phyloP scores from a whole-genome alignment of 2,888 invertebrate genomes.

The Parascotia fuliginaria region DNA sequence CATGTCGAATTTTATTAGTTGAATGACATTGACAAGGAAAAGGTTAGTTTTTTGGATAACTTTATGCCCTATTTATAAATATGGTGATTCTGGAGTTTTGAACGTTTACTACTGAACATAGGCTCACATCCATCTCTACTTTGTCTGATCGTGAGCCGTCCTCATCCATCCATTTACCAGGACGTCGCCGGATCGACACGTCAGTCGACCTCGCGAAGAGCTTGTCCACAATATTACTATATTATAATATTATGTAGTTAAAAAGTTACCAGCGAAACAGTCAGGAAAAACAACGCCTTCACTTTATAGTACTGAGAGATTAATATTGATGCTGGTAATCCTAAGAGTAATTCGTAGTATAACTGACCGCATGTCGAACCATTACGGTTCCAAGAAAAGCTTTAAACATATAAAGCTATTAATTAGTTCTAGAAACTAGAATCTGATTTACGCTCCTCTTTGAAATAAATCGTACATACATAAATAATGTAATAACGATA shows the following conservation, averaged over 20 bases:
- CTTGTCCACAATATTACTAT: no score
- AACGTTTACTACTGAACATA: no score
- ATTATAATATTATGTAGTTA: no score
- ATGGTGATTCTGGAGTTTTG: no score
- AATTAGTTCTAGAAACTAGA: background rate
- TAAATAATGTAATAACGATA: background rate
- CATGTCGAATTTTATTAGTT: conserved; percentile 30
- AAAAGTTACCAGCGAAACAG: no score
- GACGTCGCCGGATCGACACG: no score
- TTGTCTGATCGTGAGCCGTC: no score
- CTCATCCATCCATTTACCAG: no score
- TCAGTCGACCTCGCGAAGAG: no score
- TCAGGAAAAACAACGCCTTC: background rate
- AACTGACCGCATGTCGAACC: background rate
- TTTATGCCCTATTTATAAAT: background rate
- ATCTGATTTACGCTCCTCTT: background rate
- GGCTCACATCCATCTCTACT: no score
- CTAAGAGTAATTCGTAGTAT: background rate
- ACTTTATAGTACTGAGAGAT: background rate
- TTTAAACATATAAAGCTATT: no score
- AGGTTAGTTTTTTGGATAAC: background rate
- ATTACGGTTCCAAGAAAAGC: background rate
- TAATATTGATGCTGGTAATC: background rate
- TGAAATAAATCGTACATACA: background rate
- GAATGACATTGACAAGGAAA: conserved; percentile 35